Evolutionary conservation across 2,797 vertebrate genomes (phyloP).

Genomic region (Sebastes variabilis): DNA sequence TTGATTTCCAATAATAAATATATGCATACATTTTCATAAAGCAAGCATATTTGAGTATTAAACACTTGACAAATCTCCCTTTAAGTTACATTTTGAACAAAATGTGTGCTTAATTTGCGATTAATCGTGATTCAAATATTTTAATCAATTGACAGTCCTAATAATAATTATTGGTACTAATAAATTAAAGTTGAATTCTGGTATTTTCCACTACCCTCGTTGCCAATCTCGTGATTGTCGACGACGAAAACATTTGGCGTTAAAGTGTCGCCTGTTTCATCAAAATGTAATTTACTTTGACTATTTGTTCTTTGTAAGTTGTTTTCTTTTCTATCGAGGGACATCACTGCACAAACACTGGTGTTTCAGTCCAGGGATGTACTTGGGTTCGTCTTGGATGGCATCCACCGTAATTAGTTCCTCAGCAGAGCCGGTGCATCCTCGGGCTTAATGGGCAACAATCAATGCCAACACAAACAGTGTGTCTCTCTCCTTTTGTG

Average conservation of each 20-base stretch:
- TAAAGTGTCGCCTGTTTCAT: not conserved
- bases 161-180: not conserved
- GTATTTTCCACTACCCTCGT: not conserved
- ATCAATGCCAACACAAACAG: slow-evolving; percentile 78
- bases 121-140: not conserved
- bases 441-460: slow-evolving; percentile 76
- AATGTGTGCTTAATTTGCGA: not conserved
- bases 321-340: slow-evolving; percentile 39
- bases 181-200: not conserved
- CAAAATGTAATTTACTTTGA: slow-evolving; percentile 10
- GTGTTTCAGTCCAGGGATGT: slow-evolving; percentile 58
- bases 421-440: slow-evolving; percentile 70
- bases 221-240: not conserved
- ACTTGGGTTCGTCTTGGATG: slow-evolving; percentile 67
- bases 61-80: not conserved
- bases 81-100: not conserved
- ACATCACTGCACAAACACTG: slow-evolving; percentile 57
- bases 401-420: slow-evolving; percentile 78
- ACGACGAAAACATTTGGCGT: not conserved
- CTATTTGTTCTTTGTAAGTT: slow-evolving; percentile 2
- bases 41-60: not conserved
- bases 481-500: slow-evolving; percentile 38
- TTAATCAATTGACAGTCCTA: not conserved
- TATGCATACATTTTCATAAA: not conserved
- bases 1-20: not conserved